Percentiles rank a stretch among this genome's conserved stretches.
phyloP scores from a whole-genome alignment of 1,140 invertebrate species.

The Scylla paramamosain region DNA sequence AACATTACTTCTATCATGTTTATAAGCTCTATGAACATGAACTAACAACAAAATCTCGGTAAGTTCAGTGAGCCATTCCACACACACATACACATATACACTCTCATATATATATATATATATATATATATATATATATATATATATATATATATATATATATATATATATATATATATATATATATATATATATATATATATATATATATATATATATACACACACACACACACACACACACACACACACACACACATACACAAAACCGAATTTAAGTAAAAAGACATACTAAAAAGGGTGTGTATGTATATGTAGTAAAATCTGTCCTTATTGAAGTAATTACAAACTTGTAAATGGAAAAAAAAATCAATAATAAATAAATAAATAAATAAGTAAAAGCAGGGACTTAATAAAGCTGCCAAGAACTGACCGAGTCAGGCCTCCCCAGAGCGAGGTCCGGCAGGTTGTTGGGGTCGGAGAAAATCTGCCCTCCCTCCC shows the following conservation, averaged over 20 bases:
- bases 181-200: constrained; percentile 33
- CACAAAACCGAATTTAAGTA: background rate
- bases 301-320: no score
- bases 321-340: no score
- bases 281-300: no score
- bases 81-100: background rate
- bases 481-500: background rate
- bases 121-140: constrained; percentile 52
- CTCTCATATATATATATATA: constrained; percentile 3
- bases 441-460: constrained; percentile 2
- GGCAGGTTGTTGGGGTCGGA: constrained; percentile 1
- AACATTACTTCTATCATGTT: background rate
- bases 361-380: background rate
- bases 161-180: constrained; percentile 59
- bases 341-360: no score
- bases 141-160: constrained; percentile 65
- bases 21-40: no score
- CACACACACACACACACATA: background rate
- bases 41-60: no score
- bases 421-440: constrained; percentile 28
- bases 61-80: background rate
- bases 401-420: background rate
- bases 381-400: background rate
- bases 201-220: constrained; percentile 43
- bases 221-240: background rate